Conservation (phyloP, 2,888 invertebrate species). For the Mesorhabditis sp. region DNA sequence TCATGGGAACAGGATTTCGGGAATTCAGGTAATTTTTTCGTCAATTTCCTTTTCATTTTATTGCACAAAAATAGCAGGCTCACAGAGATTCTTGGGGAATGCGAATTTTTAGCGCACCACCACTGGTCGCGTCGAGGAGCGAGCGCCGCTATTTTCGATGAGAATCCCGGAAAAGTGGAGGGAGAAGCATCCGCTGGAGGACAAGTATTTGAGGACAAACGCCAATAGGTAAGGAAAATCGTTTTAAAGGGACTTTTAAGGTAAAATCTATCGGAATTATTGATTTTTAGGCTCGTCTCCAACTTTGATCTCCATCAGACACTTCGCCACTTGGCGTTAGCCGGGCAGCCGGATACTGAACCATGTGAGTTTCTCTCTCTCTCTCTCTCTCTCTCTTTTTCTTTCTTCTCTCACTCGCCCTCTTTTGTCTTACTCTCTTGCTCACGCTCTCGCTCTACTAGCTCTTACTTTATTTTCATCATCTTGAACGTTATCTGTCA, state of each 20-base stretch:
- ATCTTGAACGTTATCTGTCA: too few relatives aligned
- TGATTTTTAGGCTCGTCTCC: not conserved
- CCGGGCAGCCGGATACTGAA: not conserved
- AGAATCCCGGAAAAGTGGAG: not conserved
- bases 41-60: not conserved
- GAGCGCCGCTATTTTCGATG: slow-evolving; percentile 2
- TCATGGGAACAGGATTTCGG: not conserved
- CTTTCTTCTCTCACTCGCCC: too few relatives aligned
- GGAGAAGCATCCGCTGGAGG: not conserved
- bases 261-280: not conserved
- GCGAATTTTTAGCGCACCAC: not conserved
- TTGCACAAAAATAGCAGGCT: too few relatives aligned
- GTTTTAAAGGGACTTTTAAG: not conserved
- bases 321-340: not conserved
- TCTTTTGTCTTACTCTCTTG: too few relatives aligned
- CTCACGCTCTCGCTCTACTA: too few relatives aligned
- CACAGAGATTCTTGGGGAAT: not conserved
- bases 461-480: too few relatives aligned
- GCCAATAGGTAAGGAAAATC: not conserved
- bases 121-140: slow-evolving; percentile 3
- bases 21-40: not conserved
- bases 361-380: not conserved
- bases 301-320: slow-evolving; percentile 3
- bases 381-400: too few relatives aligned
- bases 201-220: not conserved